Conservation (phyloP, 2,113 vertebrate genomes). For the Hippopotamus amphibius region DNA sequence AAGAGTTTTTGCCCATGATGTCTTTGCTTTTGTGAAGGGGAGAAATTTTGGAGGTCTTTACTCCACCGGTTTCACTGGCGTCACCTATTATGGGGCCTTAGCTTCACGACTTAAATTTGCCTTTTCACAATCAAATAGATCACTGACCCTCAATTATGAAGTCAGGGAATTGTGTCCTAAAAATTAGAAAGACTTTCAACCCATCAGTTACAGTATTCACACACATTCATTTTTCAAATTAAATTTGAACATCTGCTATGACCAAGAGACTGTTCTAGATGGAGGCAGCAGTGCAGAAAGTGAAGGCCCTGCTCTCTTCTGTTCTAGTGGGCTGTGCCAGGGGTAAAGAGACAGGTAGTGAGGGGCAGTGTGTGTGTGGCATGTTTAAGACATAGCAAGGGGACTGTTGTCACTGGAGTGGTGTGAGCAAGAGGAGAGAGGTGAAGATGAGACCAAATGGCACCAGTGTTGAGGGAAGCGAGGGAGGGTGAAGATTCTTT, state of each 20-base stretch:
- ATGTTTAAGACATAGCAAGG: neutral
- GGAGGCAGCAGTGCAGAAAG: neutral
- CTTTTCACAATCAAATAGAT: neutral
- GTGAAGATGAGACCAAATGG: neutral
- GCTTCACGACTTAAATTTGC: neutral
- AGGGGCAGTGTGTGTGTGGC: neutral
- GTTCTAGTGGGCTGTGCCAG: neutral
- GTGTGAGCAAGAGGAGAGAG: neutral
- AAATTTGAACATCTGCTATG: neutral
- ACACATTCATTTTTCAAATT: neutral
- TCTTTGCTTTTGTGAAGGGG: neutral
- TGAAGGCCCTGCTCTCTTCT: neutral
- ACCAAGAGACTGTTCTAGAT: neutral
- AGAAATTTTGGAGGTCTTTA: neutral
- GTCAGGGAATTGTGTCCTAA: neutral
- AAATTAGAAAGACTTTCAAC: neutral
- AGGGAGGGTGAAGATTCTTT: neutral
- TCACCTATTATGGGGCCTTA: neutral
- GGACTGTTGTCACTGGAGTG: neutral
- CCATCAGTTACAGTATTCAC: neutral
- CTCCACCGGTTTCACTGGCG: neutral
- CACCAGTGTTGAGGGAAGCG: too few relatives aligned
- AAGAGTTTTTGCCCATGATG: neutral
- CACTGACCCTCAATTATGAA: neutral
- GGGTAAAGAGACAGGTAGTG: neutral